Percentiles rank a stretch among this genome's conserved stretches.
phyloP scores from a whole-genome alignment of 1,140 invertebrate species.

The Pentalonia nigronervosa region DNA sequence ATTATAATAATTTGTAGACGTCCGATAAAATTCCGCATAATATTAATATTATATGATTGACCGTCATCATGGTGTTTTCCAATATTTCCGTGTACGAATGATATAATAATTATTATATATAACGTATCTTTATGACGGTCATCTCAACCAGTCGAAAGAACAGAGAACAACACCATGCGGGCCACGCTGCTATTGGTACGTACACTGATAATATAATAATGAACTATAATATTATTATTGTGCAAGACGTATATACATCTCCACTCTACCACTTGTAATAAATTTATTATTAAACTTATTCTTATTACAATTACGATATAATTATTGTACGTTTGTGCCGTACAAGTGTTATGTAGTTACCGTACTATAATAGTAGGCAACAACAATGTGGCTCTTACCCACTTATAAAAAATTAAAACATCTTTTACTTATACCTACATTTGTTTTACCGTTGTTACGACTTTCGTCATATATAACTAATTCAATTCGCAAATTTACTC shows the following conservation, averaged over 20 bases:
- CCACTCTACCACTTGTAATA: background rate
- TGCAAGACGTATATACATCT: background rate
- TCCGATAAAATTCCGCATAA: background rate
- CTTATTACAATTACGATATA: background rate
- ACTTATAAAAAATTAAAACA: background rate
- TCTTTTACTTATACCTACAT: background rate
- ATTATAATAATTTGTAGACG: background rate
- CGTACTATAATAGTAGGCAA: background rate
- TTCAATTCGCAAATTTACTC: background rate
- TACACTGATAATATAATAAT: too few species aligned
- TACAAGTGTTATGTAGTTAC: background rate
- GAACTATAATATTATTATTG: background rate
- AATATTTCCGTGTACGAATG: background rate
- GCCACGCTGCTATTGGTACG: too few species aligned
- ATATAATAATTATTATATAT: background rate
- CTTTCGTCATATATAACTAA: background rate
- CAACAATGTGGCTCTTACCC: background rate
- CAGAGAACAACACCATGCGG: background rate
- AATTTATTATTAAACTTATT: too few species aligned
- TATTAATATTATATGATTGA: background rate
- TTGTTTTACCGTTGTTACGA: background rate
- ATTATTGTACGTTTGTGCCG: background rate
- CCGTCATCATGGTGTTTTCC: background rate
- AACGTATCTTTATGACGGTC: background rate
- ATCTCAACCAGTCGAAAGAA: background rate